A percentile compares a stretch with the other conserved stretches of the same genome.
Conservation (phyloP, 1,140 invertebrate genomes). For the Antheraea pernyi region DNA sequence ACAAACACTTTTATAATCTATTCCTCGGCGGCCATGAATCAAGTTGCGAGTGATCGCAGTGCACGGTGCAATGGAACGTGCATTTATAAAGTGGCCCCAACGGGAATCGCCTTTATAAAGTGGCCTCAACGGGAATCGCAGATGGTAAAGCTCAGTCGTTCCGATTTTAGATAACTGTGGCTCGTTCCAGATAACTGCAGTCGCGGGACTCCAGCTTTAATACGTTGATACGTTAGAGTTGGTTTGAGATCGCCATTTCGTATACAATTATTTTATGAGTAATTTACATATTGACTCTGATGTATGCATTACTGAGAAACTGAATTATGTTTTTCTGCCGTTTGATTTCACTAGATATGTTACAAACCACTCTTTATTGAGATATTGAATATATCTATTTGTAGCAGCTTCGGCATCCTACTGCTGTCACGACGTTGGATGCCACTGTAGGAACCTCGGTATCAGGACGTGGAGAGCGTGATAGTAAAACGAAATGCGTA, state of each 20-base stretch:
- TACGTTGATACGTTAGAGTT: background rate
- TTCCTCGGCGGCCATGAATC: background rate
- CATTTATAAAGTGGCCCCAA: background rate
- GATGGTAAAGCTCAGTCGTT: background rate
- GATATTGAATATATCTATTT: no score
- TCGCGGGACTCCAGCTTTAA: background rate
- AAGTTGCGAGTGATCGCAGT: background rate
- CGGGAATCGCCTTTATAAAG: background rate
- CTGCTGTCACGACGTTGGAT: no score
- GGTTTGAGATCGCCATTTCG: no score
- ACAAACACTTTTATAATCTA: background rate
- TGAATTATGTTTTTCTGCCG: no score
- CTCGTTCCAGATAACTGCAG: background rate
- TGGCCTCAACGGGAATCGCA: background rate
- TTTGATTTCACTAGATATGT: no score
- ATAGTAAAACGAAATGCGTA: no score
- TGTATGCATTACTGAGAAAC: no score
- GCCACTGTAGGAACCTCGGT: no score
- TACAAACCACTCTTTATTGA: no score
- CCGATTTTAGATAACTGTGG: background rate
- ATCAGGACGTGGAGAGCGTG: no score
- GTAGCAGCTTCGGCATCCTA: no score
- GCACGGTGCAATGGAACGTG: background rate
- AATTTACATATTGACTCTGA: no score
- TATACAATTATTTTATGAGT: background rate